A percentile compares a stretch with the other conserved stretches of the same genome.
Evolutionary conservation across 2,113 vertebrate genomes (phyloP).

Genomic region (Nettapus auritus): DNA sequence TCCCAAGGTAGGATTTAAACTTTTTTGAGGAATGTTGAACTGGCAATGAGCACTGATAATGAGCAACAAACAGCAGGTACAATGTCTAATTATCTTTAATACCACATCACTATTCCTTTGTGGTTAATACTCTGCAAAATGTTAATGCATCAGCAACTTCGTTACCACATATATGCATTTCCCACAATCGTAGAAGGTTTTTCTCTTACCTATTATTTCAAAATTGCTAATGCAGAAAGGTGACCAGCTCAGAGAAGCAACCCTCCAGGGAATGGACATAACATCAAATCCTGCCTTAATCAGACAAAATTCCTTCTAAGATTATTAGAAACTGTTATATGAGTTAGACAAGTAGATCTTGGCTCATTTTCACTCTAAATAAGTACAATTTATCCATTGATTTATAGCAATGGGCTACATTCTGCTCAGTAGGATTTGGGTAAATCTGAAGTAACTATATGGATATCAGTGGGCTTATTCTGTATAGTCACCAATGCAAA

Average conservation of each 20-base stretch:
- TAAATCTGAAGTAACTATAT: neutral
- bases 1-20: slow-evolving; percentile 72
- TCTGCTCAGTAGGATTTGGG: neutral
- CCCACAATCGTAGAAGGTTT: neutral
- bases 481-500: neutral
- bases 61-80: slow-evolving; percentile 60
- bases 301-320: neutral
- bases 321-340: neutral
- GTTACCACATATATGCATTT: slow-evolving; percentile 43
- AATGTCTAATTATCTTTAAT: slow-evolving; percentile 65
- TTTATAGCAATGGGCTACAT: neutral
- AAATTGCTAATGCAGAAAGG: slow-evolving; percentile 23
- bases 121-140: slow-evolving; percentile 49
- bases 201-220: slow-evolving; percentile 35
- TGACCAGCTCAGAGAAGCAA: neutral
- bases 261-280: neutral
- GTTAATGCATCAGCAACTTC: slow-evolving; percentile 61
- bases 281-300: slow-evolving; percentile 11
- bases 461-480: neutral
- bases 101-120: slow-evolving; percentile 57
- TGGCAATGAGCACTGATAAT: slow-evolving; percentile 65
- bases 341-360: neutral
- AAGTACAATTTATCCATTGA: neutral
- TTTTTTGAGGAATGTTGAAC: slow-evolving; percentile 71
- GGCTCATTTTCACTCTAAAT: neutral